phyloP scores from a whole-genome alignment of 30 jellyfish, hydroid and myxozoan genomes.

The Cassiopea andromeda region DNA sequence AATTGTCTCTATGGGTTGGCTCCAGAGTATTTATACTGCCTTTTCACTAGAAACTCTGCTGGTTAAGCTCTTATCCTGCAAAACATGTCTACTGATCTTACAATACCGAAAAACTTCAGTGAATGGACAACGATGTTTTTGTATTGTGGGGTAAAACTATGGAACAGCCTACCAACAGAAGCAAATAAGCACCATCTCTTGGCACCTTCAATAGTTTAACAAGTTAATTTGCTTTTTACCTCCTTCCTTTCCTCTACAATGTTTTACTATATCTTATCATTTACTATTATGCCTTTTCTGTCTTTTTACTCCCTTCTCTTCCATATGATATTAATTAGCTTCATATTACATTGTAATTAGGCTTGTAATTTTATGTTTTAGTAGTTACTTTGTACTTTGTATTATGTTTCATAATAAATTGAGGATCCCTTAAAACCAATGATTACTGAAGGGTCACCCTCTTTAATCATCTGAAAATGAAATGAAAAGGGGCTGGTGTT shows the following conservation, averaged over 20 bases:
- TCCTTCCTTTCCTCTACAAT: neutral
- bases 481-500: neutral
- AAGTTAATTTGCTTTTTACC: neutral
- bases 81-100: neutral
- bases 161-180: neutral
- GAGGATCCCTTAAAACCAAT: neutral
- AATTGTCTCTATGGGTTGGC: neutral
- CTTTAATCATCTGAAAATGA: neutral
- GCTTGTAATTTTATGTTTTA: neutral
- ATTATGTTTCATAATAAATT: neutral
- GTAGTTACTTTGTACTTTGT: neutral
- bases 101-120: neutral
- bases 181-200: neutral
- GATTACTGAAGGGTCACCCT: neutral
- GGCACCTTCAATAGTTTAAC: slow-evolving; percentile 5
- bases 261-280: neutral
- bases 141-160: neutral
- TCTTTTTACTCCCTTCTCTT: neutral
- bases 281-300: neutral
- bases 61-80: neutral
- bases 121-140: neutral
- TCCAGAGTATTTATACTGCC: neutral
- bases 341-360: neutral
- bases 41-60: neutral
- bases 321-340: neutral